Conservation (phyloP, 2,797 vertebrate species). For the Tympanoctomys barrerae region DNA sequence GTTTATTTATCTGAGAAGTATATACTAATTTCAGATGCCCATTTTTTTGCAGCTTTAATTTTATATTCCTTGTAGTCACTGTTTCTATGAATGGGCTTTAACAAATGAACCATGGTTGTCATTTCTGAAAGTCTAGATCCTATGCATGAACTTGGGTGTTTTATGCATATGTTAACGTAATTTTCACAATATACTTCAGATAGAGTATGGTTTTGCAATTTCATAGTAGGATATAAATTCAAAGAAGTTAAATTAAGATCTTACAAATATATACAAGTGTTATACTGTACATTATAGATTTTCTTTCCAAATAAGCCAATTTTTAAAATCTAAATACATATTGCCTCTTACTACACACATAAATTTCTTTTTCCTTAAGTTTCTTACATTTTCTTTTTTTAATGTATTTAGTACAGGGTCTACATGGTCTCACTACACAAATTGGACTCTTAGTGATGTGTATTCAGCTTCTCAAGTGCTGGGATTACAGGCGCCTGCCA, state of each 20-base stretch:
- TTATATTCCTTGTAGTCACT: neutral
- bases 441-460: no score
- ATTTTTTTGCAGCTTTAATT: neutral
- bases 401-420: no score
- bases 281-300: neutral
- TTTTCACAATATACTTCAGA: neutral
- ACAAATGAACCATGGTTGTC: neutral
- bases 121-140: neutral
- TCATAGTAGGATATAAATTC: neutral
- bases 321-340: neutral
- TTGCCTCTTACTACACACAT: neutral
- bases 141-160: neutral
- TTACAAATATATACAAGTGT: neutral
- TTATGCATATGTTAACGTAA: neutral
- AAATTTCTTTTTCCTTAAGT: no score
- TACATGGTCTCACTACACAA: no score
- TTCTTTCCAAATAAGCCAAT: neutral
- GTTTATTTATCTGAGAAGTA: no score
- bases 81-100: neutral
- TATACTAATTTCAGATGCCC: no score
- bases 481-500: no score
- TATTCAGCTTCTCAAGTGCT: no score
- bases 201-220: constrained; percentile 4
- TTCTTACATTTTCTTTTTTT: no score
- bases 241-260: neutral